Conservation (phyloP, 2,888 invertebrate genomes). For the Cordilura impudica region DNA sequence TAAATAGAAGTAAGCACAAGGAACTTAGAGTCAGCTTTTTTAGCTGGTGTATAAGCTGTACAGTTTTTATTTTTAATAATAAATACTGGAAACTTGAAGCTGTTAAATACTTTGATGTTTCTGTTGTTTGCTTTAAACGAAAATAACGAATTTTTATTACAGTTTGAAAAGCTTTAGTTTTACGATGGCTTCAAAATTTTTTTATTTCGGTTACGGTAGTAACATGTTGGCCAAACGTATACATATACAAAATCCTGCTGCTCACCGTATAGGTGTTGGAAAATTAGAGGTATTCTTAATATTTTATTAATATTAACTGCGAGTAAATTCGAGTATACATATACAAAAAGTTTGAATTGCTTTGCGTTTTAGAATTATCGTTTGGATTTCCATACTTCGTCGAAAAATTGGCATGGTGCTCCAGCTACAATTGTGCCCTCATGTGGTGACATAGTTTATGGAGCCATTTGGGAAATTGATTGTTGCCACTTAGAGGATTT, state of each 20-base stretch:
- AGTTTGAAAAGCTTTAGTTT: too few species aligned
- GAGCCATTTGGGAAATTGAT: conserved; percentile 88
- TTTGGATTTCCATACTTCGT: conserved; percentile 82
- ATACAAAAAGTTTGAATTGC: neutral
- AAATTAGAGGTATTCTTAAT: conserved; percentile 54
- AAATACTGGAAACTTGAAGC: too few species aligned
- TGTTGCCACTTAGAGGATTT: conserved; percentile 81
- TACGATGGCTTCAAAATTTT: conserved; percentile 78
- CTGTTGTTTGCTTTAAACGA: too few species aligned
- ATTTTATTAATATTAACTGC: neutral
- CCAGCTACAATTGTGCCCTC: conserved; percentile 86
- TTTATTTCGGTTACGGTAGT: conserved; percentile 95
- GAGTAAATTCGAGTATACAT: neutral
- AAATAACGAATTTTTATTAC: too few species aligned
- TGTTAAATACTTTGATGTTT: too few species aligned
- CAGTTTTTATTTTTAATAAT: too few species aligned
- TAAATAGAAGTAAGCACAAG: too few species aligned
- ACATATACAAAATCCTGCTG: conserved; percentile 88
- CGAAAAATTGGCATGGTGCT: conserved; percentile 87
- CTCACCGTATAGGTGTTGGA: conserved; percentile 84
- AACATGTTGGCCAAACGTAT: conserved; percentile 89
- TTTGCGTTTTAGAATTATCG: conserved; percentile 79
- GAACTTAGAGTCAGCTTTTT: too few species aligned
- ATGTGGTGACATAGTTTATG: conserved; percentile 79
- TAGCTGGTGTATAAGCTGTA: too few species aligned